Conservation (phyloP, 2,888 invertebrate genomes). For the Folsomia candida region DNA sequence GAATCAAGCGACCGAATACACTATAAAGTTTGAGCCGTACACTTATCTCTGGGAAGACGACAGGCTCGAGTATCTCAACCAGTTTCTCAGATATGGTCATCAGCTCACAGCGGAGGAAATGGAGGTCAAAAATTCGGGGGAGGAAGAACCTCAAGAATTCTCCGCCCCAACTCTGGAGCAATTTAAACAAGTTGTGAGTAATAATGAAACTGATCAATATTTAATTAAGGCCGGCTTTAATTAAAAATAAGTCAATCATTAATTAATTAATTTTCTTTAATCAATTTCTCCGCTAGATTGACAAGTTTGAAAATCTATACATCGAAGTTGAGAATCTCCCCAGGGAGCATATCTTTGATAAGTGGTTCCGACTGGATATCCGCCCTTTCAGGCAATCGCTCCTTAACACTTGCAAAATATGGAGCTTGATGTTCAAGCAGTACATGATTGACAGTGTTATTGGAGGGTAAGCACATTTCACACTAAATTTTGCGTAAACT, state of each 20-base stretch:
- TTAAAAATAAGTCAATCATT: conserved; percentile 42
- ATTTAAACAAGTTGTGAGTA: conserved; percentile 77
- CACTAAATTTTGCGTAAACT: too few species aligned
- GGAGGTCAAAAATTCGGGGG: conserved; percentile 67
- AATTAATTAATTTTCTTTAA: too few species aligned
- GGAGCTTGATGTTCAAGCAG: conserved; percentile 95
- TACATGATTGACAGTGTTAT: conserved; percentile 86
- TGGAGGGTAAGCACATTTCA: too few species aligned
- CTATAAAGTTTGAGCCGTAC: conserved; percentile 62
- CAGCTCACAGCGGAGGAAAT: conserved; percentile 78
- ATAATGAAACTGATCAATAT: background rate
- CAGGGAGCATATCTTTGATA: conserved; percentile 75
- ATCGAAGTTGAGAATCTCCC: conserved; percentile 83
- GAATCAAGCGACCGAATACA: conserved; percentile 56
- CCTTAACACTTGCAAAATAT: conserved; percentile 84
- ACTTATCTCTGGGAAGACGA: conserved; percentile 88
- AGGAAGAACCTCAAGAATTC: conserved; percentile 68
- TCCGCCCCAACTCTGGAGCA: conserved; percentile 81
- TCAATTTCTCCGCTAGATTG: too few species aligned
- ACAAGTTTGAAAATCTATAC: conserved; percentile 84
- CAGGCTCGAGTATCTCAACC: conserved; percentile 77
- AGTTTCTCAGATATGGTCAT: conserved; percentile 83
- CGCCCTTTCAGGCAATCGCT: conserved; percentile 87
- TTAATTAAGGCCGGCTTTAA: too few species aligned
- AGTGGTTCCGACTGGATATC: conserved; percentile 88